A percentile compares a stretch with the other conserved stretches of the same genome.
Conservation (phyloP, 35 echinoderm and acorn worm genomes). For the Heliocidaris tuberculata region DNA sequence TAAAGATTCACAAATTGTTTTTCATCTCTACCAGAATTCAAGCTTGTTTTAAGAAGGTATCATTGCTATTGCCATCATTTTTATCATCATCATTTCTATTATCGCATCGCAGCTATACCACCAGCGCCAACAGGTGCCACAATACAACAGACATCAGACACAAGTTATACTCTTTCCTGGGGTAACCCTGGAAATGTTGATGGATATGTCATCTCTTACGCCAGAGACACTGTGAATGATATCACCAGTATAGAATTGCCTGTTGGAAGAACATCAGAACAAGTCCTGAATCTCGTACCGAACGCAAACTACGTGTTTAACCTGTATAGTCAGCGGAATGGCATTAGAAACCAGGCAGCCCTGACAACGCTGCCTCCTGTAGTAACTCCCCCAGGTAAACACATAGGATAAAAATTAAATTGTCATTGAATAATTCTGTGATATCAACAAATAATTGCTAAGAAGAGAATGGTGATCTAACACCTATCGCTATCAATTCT, state of each 20-base stretch:
- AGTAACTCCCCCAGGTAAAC: neutral
- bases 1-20: no score
- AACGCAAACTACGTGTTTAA: neutral
- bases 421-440: no score
- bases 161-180: neutral
- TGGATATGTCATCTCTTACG: conserved; percentile 19
- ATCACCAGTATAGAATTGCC: neutral
- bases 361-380: neutral
- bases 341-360: neutral
- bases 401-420: no score
- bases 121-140: neutral
- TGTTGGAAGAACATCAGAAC: neutral
- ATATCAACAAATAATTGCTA: no score
- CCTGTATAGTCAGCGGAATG: conserved; percentile 12
- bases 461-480: no score
- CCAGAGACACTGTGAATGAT: neutral
- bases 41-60: no score
- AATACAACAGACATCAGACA: neutral
- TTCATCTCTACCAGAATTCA: no score
- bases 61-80: no score
- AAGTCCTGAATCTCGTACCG: neutral
- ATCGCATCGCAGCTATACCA: neutral
- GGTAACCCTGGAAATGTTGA: neutral
- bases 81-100: no score
- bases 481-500: no score